Conservation (phyloP, 1,140 invertebrate species). For the Drosophila azteca region DNA sequence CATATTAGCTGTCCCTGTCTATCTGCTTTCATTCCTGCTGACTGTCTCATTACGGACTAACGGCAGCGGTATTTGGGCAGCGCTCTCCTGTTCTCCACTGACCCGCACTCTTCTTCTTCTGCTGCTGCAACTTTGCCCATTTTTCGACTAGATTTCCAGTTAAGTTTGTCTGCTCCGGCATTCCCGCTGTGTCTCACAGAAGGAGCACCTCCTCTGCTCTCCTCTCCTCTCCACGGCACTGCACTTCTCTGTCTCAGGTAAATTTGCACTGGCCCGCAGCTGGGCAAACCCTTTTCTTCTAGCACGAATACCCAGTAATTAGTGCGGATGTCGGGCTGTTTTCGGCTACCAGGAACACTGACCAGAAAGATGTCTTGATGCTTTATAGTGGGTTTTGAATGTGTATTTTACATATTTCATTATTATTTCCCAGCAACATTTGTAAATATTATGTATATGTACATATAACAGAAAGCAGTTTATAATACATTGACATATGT, state of each 20-base stretch:
- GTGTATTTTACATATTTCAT: no score
- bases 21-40: not conserved
- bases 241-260: conserved; percentile 56
- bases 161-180: conserved; percentile 10
- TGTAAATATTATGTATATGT: no score
- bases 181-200: not conserved
- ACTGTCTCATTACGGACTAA: conserved; percentile 45
- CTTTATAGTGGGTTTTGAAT: no score
- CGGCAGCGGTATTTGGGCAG: conserved; percentile 49
- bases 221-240: not conserved
- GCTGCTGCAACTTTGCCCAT: conserved; percentile 50
- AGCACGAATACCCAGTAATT: conserved; percentile 15
- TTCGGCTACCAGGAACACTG: no score
- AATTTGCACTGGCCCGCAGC: conserved; percentile 65
- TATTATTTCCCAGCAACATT: no score
- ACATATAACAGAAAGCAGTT: no score
- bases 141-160: conserved; percentile 55
- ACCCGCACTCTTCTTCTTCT: conserved; percentile 4
- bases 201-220: not conserved
- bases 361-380: no score
- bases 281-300: conserved; percentile 39
- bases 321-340: no score
- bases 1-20: conserved; percentile 65
- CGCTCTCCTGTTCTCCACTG: conserved; percentile 3
- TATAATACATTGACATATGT: no score